Evolutionary conservation across 1,140 invertebrate genomes (phyloP).

Genomic region (Listronotus oregonensis): DNA sequence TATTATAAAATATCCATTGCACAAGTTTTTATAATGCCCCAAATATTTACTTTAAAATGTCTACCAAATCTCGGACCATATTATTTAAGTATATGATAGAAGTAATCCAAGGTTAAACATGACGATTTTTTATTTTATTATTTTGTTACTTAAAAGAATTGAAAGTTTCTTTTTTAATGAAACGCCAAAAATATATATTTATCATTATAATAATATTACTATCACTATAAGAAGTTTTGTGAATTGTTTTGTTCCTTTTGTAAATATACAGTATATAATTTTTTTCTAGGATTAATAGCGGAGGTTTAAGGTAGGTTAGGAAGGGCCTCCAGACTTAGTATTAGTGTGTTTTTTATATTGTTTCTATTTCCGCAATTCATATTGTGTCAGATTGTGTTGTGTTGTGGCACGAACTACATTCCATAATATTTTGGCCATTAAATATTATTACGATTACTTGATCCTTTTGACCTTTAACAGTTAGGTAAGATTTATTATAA

Average conservation of each 20-base stretch:
- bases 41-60: too few relatives aligned
- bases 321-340: slow-evolving; percentile 27
- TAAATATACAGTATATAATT: slow-evolving; percentile 48
- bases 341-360: slow-evolving; percentile 34
- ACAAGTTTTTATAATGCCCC: too few relatives aligned
- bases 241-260: slow-evolving; percentile 56
- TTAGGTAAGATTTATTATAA: too few relatives aligned
- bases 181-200: slow-evolving; percentile 56
- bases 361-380: slow-evolving; percentile 25
- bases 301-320: slow-evolving; percentile 16
- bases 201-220: slow-evolving; percentile 45
- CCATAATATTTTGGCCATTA: background rate
- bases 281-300: slow-evolving; percentile 33
- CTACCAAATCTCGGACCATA: too few relatives aligned
- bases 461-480: too few relatives aligned
- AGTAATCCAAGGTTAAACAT: slow-evolving; percentile 41
- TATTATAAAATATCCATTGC: too few relatives aligned
- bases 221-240: slow-evolving; percentile 41
- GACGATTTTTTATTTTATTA: slow-evolving; percentile 52
- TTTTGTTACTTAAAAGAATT: slow-evolving; percentile 54
- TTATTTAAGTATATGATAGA: slow-evolving; percentile 20
- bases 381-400: slow-evolving; percentile 13
- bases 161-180: slow-evolving; percentile 52
- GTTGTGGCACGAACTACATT: slow-evolving; percentile 1
- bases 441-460: too few relatives aligned